Conservation (phyloP, 2,888 invertebrate genomes). For the Aradus depressus region DNA sequence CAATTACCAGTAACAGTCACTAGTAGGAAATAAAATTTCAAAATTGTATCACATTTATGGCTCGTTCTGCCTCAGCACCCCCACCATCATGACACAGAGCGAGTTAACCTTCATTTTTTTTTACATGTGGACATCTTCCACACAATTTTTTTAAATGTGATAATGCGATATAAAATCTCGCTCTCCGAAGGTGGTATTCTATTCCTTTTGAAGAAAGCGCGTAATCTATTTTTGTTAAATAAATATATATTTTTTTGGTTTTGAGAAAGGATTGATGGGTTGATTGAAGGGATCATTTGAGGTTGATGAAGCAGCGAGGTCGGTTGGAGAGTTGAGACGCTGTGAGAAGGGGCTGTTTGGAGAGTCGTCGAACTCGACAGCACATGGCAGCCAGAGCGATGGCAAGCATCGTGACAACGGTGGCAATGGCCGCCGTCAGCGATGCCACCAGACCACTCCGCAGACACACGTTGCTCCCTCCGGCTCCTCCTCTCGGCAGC, state of each 20-base stretch:
- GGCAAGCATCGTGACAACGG: constrained; percentile 58
- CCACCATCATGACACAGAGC: too few species aligned
- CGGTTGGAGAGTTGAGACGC: constrained; percentile 19
- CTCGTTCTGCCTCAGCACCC: too few species aligned
- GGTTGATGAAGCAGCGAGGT: constrained; percentile 22
- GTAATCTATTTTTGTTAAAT: background rate
- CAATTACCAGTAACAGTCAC: too few species aligned
- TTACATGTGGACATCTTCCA: too few species aligned
- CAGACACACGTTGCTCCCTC: constrained; percentile 50
- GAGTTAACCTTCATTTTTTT: too few species aligned
- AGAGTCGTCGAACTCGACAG: constrained; percentile 52
- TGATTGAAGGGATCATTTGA: too few species aligned
- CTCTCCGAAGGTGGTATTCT: too few species aligned
- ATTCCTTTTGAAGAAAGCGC: background rate
- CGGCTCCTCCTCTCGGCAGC: constrained; percentile 27
- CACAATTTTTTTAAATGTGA: too few species aligned
- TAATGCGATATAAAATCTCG: too few species aligned
- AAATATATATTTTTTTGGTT: background rate
- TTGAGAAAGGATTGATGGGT: too few species aligned
- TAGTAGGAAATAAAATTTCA: too few species aligned
- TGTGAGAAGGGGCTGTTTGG: constrained; percentile 32
- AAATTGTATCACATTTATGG: too few species aligned
- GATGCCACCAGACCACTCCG: constrained; percentile 53
- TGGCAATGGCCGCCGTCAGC: constrained; percentile 53
- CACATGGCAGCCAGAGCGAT: constrained; percentile 66